Base-by-base conservation (phyloP, 1,140 invertebrate species). In the Orius insidiosus region DNA sequence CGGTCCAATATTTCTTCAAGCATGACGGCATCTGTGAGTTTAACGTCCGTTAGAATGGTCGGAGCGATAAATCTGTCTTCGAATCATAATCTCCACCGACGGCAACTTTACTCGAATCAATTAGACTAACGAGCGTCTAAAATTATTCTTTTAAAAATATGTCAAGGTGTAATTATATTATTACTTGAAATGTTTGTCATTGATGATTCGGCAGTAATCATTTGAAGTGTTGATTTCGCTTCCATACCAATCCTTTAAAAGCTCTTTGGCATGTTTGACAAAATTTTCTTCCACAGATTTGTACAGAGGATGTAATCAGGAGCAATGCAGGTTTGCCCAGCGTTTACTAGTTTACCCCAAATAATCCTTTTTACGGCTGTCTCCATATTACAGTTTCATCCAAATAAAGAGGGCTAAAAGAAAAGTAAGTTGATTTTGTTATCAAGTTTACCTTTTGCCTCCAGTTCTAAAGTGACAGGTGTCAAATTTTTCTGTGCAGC, bases 291-390 rank as follows among this genome's bases (percentile, higher is more conserved):
- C 74, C 0, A 83, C 67, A 58, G 80, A 72, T 56, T 74, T n/a
- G 76, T 74, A 60, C 90, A 96, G n/a, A 98, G 65, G 24, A 99
- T 56, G 61, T 98, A 99, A 67, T 99, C 96, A 0, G 95, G 94
- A 3, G 93, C 90, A 49, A 99, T 85, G 62, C 96, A 99, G 0
- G 92, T 98, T 67, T 99, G 95, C 2, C 96, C 96, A 36, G 72
- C 68, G 64, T 98, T 98, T 32, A 85, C 72, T 45, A 77, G 78
- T 68, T 98, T 98, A 0, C 93, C 95, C 94, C 94, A 98, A 2
- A 95, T 56, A n/a, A 99, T 67, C 38, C 96, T 71, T 56, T 76
- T 80, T 0, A 71, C 70, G 4, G 85, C 71, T 14, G 83, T 66
- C n/a, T 70, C 60, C 13, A 88, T 66, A 58, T 90, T 71, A 72